Base-by-base conservation (phyloP, 2,113 vertebrate genomes). In the Nerophis ophidion region DNA sequence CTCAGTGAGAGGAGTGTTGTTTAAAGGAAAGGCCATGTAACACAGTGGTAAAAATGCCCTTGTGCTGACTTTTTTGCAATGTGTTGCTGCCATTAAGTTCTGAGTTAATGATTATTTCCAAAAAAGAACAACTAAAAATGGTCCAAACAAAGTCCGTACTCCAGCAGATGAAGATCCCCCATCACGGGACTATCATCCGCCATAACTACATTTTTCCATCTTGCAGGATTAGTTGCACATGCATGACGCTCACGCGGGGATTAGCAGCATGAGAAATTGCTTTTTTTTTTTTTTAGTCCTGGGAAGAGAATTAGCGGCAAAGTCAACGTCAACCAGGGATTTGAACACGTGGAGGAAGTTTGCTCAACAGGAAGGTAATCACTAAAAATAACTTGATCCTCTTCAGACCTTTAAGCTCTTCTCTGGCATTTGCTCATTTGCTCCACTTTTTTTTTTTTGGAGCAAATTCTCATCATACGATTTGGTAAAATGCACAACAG, bases 171-270 rank as follows among this genome's bases (percentile, higher is more conserved):
- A 53, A 35, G 33, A 35, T 9, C 33, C 34, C 52, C 9, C 54
- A 56, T 19, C 3, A 26, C 36, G 19, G 61, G 56, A 62, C 66
- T 61, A 8, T 66, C 54, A 61, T 61, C 56, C 53, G 14, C 56
- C 17, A 50, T 54, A 34, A 61, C 44, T 42, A 34, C 60, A 69
- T 73, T 57, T 65, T 75, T 69, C 66, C 62, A 57, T 71, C 53
- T 61, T 57, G 63, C 60, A 54, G 69, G 80, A 83, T 84, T 77
- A 75, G 66, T 66, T 26, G 65, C 61, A 56, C 53, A 60, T 60
- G 51, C 52, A 68, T 57, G 64, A 68, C 19, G 49, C 61, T 71
- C 64, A 59, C 65, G 64, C 35, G 33, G 7, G 66, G 79, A 80
- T 82, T 81, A 77, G 58, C 68, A 59, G 68, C 49, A 53, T 50